phyloP scores from a whole-genome alignment of 1,140 invertebrate species.

The Orius insidiosus region DNA sequence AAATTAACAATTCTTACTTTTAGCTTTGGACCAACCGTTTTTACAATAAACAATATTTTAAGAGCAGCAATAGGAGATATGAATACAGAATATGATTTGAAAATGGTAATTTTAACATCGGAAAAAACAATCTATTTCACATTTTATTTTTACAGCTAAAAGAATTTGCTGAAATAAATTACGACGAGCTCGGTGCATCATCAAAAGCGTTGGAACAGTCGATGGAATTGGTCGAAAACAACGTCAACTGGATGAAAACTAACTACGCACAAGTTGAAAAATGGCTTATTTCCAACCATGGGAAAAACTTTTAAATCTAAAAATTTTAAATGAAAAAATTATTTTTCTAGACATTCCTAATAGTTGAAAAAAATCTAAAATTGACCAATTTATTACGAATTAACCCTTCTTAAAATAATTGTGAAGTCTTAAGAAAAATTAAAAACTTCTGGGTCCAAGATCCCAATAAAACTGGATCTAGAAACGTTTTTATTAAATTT shows the following conservation, averaged over 20 bases:
- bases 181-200: slow-evolving; percentile 40
- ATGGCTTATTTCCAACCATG: slow-evolving; percentile 35
- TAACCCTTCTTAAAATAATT: too few species aligned
- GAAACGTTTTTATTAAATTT: too few species aligned
- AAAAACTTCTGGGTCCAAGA: too few species aligned
- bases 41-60: slow-evolving; percentile 52
- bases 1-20: slow-evolving; percentile 19
- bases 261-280: slow-evolving; percentile 52
- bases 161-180: slow-evolving; percentile 39
- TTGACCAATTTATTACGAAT: too few species aligned
- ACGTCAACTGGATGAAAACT: slow-evolving; percentile 60
- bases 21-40: slow-evolving; percentile 50
- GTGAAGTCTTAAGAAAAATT: too few species aligned
- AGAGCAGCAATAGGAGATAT: slow-evolving; percentile 48
- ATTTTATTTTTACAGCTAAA: slow-evolving; percentile 35
- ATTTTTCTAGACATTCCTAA: too few species aligned
- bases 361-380: too few species aligned
- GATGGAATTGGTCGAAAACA: slow-evolving; percentile 56
- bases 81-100: slow-evolving; percentile 52
- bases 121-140: too few species aligned
- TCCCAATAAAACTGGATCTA: too few species aligned
- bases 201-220: slow-evolving; percentile 53
- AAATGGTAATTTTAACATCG: slow-evolving; percentile 39
- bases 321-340: too few species aligned
- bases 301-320: too few species aligned